These are phyloP conservation scores for Megalonaias nervosa DNA, from an alignment of 1,140 invertebrate species.

Conservation along the genomic window DNA sequence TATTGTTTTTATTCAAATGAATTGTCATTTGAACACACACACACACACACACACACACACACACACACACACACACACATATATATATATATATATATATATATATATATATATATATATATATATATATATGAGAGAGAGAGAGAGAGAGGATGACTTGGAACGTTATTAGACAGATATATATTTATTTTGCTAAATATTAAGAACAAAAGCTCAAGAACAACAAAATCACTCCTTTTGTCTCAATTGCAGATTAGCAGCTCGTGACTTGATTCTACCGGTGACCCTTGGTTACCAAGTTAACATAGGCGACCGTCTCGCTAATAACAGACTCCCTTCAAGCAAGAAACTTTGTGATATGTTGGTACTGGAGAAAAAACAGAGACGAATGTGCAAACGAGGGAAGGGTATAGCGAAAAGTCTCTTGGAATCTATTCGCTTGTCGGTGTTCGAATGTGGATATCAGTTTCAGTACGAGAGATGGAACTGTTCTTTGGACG, in stretches of 20 bases:
- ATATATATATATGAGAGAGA: too few species aligned
- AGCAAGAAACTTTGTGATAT: constrained; percentile 51
- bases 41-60: too few species aligned
- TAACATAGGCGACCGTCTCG: constrained; percentile 2
- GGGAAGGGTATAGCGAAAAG: constrained; percentile 51
- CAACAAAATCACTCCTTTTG: too few species aligned
- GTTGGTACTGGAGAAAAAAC: constrained; percentile 49
- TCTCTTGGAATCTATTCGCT: constrained; percentile 46
- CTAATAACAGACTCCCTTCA: constrained; percentile 8
- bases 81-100: too few species aligned
- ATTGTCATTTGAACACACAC: too few species aligned
- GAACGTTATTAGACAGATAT: too few species aligned
- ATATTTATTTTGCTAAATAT: too few species aligned
- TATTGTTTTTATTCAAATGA: too few species aligned
- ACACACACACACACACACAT: too few species aligned
- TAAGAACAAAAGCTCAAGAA: too few species aligned
- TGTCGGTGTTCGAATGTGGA: constrained; percentile 65
- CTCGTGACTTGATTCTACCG: constrained; percentile 25
- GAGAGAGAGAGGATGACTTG: too few species aligned
- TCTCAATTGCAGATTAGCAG: constrained; percentile 18
- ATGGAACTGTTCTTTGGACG: constrained; percentile 68
- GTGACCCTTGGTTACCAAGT: constrained; percentile 16
- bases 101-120: too few species aligned
- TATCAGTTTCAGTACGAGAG: constrained; percentile 65
- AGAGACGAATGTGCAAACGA: constrained; percentile 52